Percentiles rank a stretch among this genome's conserved stretches.
Conservation (phyloP, 2,797 vertebrate species). For the Gallirallus australis region DNA sequence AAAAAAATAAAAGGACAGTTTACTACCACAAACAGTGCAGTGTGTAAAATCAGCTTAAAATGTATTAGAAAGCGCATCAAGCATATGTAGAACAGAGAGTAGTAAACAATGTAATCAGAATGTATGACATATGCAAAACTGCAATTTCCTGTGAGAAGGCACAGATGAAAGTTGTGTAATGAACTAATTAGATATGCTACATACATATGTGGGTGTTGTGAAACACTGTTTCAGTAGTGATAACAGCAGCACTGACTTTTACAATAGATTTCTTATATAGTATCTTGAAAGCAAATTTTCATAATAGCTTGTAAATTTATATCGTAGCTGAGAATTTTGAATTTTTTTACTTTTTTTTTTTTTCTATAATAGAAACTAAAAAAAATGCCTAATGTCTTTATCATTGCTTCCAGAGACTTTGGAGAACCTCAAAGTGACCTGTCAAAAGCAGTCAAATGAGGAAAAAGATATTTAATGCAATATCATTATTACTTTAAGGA, state of each 20-base stretch:
- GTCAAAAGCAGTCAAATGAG: background rate
- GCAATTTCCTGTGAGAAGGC: background rate
- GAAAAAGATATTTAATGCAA: background rate
- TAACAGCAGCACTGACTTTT: background rate
- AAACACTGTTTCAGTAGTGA: background rate
- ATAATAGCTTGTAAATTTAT: background rate
- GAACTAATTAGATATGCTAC: background rate
- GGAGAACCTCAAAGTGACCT: background rate
- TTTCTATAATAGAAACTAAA: background rate
- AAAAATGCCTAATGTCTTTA: background rate
- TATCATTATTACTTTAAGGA: background rate
- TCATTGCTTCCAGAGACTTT: background rate
- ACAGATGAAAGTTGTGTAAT: background rate
- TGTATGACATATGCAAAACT: background rate
- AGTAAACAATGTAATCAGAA: background rate
- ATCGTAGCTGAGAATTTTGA: background rate
- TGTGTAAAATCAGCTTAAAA: background rate
- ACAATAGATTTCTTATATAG: background rate
- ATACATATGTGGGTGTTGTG: background rate
- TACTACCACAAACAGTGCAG: background rate
- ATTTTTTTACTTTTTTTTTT: background rate
- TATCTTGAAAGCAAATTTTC: background rate
- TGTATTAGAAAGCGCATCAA: background rate
- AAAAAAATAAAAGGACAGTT: background rate
- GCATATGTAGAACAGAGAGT: background rate